Evolutionary conservation across 2,113 vertebrate genomes (phyloP), one percentile per base, ranked within the genome.

Genomic region (Gnathonemus echidnorhynchus): DNA sequence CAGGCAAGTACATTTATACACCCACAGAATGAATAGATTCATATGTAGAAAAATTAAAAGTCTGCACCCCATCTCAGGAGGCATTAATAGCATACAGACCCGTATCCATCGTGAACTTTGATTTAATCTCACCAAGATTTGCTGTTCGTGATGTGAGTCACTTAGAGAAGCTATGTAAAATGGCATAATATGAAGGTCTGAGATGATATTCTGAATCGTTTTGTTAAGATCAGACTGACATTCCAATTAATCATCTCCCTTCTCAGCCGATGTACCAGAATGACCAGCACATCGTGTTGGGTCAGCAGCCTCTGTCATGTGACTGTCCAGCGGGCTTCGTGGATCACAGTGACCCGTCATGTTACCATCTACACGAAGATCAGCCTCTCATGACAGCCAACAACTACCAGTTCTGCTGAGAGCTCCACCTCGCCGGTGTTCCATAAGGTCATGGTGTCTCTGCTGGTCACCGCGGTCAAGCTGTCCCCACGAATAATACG

Each of bases 321-420:
- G 94, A 95, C 27, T 94, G 93, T 5, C 91, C 93, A 0, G 93
- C 92, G 86, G 94, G 91, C 92, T 94, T 93, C 0, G 94, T 94
- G 88, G 94, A 94, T 91, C 95, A 94, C 92, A 95, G 8, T 31
- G 90, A 90, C 9, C 87, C 5, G 2, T 27, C 45, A 13, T 13
- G 95, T 0, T 95, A 96, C 83, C 93, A 92, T 6, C 94, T 90
- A 87, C 94, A 94, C 1, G 89, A 89, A 0, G 91, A 91, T 48
- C 95, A 96, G 92, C 94, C 94, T n/a, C 94, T 96, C 86, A 92
- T 96, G 92, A 97, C 95, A 90, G 93, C 96, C 91, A 97, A 97
- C 92, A 97, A 96, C 93, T 97, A 97, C 35, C 96, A 97, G 94
- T 96, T 97, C 92, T 96, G 96, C 92, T 97, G 94, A 91, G 7